Base-by-base conservation (phyloP, 2,888 invertebrate species). In the Willowsia nigromaculata region DNA sequence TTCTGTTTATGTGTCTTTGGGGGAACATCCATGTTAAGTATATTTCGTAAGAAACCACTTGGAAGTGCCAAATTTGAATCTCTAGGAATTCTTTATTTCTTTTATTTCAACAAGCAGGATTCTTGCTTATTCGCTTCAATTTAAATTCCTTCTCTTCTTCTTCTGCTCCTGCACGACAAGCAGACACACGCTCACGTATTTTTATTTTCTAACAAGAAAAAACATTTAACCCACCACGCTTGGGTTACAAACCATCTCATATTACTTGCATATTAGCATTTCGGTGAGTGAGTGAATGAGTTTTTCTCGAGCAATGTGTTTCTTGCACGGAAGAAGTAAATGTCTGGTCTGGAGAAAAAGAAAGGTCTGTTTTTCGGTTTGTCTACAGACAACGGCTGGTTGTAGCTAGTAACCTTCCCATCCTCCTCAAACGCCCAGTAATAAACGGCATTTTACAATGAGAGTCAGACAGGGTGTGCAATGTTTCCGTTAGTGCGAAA, bases 21-120 rank as follows among this genome's bases (percentile, higher is more conserved):
- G 92, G 92, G 90, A 81, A 89, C 71, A 90, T 90, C 86, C 71
- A 85, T 76, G 86, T 85, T 90, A 82, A 88, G 59, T 65, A 90
- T 86, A 90, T 85, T 88, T 84, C 85, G 87, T 86, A 88, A 85
- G 90, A 91, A 91, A 88, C 90, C 91, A 90, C 91, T 91, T 89
- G 83, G 91, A 91, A 92, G 90, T 91, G 92, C 90, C 91, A 92
- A 91, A 92, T 92, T 92, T 91, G 92, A 92, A 91, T 92, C 91
- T 92, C 90, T 50, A 76, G 74, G 84, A 90, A 84, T 92, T 92
- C 50, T 76, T 91, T 92, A 90, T 92, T 91, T 90, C 40, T 90
- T 89, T 91, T 90, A 83, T 88, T 88, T 83, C 65, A 76, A 56
- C 81, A 68, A 25, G 62, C n/a, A 62, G 18, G n/a, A n/a, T n/a